These are phyloP conservation scores for Psix sp. DNA, from an alignment of 1,140 invertebrate species.

Conservation along the genomic window DNA sequence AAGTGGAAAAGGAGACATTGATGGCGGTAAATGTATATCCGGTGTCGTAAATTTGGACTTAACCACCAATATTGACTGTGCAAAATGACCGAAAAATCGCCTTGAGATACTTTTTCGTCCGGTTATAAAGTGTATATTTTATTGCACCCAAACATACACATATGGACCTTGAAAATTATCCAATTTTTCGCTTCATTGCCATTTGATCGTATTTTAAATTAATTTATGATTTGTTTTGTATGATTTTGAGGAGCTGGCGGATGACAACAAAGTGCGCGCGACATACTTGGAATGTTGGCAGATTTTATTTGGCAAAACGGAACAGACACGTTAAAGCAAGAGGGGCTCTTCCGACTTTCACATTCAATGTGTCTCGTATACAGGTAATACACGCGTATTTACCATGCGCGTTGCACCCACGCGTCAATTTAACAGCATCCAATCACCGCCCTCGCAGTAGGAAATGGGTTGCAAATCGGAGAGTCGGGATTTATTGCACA, in stretches of 20 bases:
- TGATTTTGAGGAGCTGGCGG: no score
- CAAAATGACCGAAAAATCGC: constrained; percentile 1
- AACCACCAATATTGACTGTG: constrained; percentile 37
- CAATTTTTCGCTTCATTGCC: no score
- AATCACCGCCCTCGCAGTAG: constrained; percentile 74
- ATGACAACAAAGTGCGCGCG: no score
- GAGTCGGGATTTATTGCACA: constrained; percentile 76
- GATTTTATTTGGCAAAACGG: constrained; percentile 50
- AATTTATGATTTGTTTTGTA: no score
- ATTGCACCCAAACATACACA: constrained; percentile 5
- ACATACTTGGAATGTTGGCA: no score
- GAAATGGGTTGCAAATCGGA: constrained; percentile 76
- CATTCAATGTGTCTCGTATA: constrained; percentile 67
- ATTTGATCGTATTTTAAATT: no score
- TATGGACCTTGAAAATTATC: no score
- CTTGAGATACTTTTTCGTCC: constrained; percentile 4
- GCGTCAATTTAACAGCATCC: constrained; percentile 72
- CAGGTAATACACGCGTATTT: constrained; percentile 68
- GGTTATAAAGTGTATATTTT: constrained; percentile 9
- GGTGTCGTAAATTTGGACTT: constrained; percentile 40
- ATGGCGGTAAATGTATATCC: constrained; percentile 33
- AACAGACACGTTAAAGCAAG: constrained; percentile 41
- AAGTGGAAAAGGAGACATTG: constrained; percentile 38
- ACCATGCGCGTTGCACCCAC: constrained; percentile 68
- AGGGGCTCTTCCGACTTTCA: constrained; percentile 74